Percentiles rank a stretch among this genome's conserved stretches.
These are phyloP conservation scores for Cervus canadensis DNA, from an alignment of 2,113 vertebrate genomes.

Conservation along the genomic window DNA sequence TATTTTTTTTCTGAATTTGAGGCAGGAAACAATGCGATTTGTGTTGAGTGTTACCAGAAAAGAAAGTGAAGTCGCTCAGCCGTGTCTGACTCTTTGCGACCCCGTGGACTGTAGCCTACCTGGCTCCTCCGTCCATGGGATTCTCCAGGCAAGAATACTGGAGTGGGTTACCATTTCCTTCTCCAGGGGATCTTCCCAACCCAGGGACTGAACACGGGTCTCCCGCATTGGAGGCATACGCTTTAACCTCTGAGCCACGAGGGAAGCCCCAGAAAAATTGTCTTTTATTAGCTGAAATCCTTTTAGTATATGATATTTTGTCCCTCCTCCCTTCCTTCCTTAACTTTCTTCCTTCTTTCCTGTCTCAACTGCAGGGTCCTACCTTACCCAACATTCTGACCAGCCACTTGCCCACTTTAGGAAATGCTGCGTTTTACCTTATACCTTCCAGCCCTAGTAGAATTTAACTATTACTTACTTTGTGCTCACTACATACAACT, in stretches of 20 bases:
- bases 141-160: too few species aligned
- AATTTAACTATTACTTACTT: background rate
- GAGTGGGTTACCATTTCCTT: too few species aligned
- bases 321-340: background rate
- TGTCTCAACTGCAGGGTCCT: background rate
- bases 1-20: background rate
- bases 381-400: background rate
- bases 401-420: background rate
- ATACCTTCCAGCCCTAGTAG: background rate
- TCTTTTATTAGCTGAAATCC: background rate
- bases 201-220: too few species aligned
- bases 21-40: background rate
- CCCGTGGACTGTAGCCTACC: too few species aligned
- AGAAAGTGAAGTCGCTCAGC: too few species aligned
- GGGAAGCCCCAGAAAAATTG: background rate
- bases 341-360: background rate
- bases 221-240: too few species aligned
- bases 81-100: too few species aligned
- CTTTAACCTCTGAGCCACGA: too few species aligned
- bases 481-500: background rate
- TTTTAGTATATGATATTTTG: background rate
- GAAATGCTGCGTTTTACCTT: background rate
- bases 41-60: background rate
- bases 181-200: too few species aligned
- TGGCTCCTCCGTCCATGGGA: too few species aligned